A percentile compares a stretch with the other conserved stretches of the same genome.
Evolutionary conservation across 2,113 vertebrate genomes (phyloP).

Genomic region (Ictalurus punctatus): DNA sequence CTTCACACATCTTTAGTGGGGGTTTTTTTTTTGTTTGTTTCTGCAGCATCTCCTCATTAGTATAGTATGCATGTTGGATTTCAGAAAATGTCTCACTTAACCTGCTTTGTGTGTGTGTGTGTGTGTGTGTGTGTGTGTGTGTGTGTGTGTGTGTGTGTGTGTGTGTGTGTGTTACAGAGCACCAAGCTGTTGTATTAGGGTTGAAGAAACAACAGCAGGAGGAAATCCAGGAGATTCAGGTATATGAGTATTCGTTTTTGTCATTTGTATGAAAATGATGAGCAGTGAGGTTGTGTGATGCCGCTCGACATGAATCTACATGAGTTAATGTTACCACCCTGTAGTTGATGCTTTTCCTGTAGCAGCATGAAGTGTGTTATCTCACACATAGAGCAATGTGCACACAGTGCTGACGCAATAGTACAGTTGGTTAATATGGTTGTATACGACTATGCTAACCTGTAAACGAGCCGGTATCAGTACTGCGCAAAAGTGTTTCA

Average conservation of each 20-base stretch:
- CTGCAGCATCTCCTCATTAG: not conserved
- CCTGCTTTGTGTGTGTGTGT: not conserved
- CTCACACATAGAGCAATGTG: not conserved
- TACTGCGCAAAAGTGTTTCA: not conserved
- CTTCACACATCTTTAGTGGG: not conserved
- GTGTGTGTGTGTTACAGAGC: conserved; percentile 68
- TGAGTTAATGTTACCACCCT: too few species aligned
- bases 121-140: conserved; percentile 42
- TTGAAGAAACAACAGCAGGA: conserved; percentile 66
- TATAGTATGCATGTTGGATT: not conserved
- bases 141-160: not conserved
- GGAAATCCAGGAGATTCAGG: conserved; percentile 71
- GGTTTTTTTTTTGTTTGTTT: not conserved
- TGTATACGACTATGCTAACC: not conserved
- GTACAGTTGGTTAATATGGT: not conserved
- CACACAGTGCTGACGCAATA: not conserved
- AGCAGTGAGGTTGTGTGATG: too few species aligned
- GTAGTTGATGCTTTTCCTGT: too few species aligned
- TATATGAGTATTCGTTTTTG: conserved; percentile 50
- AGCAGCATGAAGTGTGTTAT: not conserved
- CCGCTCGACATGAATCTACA: too few species aligned
- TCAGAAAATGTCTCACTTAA: not conserved
- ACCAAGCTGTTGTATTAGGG: conserved; percentile 67
- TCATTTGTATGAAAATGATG: not conserved
- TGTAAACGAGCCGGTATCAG: not conserved